Base-by-base conservation (phyloP, 92 coral and sea anemone genomes). In the Pocillopora grandis region DNA sequence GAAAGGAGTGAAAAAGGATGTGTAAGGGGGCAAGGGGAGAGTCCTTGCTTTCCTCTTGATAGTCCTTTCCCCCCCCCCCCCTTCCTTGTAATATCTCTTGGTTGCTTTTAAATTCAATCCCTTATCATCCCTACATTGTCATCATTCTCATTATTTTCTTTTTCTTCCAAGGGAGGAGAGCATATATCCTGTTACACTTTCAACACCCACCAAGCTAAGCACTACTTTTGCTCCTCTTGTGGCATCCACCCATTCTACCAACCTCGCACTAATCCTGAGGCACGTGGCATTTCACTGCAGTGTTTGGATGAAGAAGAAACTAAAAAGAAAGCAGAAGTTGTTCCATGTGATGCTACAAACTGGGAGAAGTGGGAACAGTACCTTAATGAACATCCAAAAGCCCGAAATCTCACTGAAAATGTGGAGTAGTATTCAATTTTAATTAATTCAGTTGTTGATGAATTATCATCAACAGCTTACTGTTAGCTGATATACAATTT, bases 181-280 rank as follows among this genome's bases (percentile, higher is more conserved):
- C 88, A 95, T 67, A 91, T 95, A n/a, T 74, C 95, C 3, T 95
- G 98, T 79, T 95, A 95, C 86, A 93, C 94, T 10, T 95, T 83
- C 80, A 93, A 95, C 80, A 89, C 93, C 13, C 98, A 91, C 75
- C 63, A 75, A 35, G 97, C 98, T n/a, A 88, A 95, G 76, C 98
- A 95, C 80, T 68, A 87, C 76, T 95, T 95, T 68, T 95, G 98
- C 76, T 91, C 86, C 82, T 91, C 97, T 1, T 95, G 98, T 91
- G 98, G 98, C 9, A 92, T 95, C 58, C 98, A 95, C 62, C 86
- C 97, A 82, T 95, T 95, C 82, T 95, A 95, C 73, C 79, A 83
- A 1, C 98, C 98, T 81, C 95, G 98, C 61, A 93, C 98, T 33
- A 89, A 93, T 68, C 94, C 92, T 0, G 88, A 95, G 81, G 98